A percentile compares a stretch with the other conserved stretches of the same genome.
Conservation (phyloP, 2,797 vertebrate genomes). For the Octomys mimax region DNA sequence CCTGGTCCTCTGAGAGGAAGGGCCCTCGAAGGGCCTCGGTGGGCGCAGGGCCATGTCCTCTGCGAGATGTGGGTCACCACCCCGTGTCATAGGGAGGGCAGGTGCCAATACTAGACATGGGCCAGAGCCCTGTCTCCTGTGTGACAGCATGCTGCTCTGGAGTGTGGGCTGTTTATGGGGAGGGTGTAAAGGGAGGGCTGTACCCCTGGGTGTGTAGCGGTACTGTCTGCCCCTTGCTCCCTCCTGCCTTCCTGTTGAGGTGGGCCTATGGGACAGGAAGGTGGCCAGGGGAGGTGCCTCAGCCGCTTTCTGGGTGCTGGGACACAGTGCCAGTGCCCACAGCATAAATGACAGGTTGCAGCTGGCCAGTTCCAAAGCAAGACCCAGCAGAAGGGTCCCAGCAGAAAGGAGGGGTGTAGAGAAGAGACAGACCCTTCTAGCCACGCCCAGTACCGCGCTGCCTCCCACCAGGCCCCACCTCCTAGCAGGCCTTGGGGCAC, state of each 20-base stretch:
- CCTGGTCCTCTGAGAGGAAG: not conserved
- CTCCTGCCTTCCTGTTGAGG: not conserved
- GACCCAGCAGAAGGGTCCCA: not conserved
- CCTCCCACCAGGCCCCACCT: not conserved
- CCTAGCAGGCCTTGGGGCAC: not conserved
- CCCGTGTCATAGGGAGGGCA: not conserved
- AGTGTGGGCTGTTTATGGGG: not conserved
- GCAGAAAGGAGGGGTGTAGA: not conserved
- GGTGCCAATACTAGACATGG: not conserved
- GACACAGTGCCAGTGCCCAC: not conserved
- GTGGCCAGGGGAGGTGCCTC: no score
- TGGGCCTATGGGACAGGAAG: rapidly evolving
- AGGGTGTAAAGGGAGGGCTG: not conserved
- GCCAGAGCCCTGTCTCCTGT: not conserved
- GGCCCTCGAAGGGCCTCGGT: not conserved
- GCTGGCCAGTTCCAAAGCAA: not conserved
- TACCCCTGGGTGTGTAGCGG: rapidly evolving
- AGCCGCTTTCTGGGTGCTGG: not conserved
- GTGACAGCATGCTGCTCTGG: not conserved
- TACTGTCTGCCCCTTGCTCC: not conserved
- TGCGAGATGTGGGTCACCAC: no score
- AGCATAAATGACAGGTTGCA: not conserved
- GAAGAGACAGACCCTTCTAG: not conserved
- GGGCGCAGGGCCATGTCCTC: not conserved
- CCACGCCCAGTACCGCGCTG: not conserved